These are phyloP conservation scores for Clarias batrachus DNA, from an alignment of 2,113 vertebrate genomes.

Conservation along the genomic window DNA sequence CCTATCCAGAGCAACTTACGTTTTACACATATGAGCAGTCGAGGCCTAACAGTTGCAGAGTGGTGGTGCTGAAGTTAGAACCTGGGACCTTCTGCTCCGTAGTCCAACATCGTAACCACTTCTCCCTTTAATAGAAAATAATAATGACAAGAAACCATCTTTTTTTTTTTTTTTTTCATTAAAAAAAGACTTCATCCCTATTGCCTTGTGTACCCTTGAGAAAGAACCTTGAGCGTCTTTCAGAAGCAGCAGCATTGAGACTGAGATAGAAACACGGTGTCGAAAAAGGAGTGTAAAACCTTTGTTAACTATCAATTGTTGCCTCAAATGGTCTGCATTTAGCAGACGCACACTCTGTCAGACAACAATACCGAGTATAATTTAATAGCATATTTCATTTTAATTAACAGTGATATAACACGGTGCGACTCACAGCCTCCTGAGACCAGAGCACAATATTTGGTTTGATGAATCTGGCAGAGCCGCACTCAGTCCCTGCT, in stretches of 20 bases:
- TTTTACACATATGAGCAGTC: not conserved
- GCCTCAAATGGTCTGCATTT: constrained; percentile 69
- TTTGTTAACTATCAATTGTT: constrained; percentile 66
- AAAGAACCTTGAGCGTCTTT: constrained; percentile 46
- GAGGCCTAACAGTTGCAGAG: not conserved
- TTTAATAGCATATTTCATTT: constrained; percentile 77
- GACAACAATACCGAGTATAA: constrained; percentile 75
- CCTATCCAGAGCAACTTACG: not conserved
- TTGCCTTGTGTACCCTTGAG: constrained; percentile 43
- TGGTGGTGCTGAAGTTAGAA: no score
- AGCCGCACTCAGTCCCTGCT: constrained; percentile 67
- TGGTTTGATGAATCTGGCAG: constrained; percentile 78
- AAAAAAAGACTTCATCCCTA: not conserved
- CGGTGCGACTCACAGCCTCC: constrained; percentile 73
- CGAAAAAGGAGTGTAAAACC: constrained; percentile 50
- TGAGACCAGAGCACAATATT: constrained; percentile 70
- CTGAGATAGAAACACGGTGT: constrained; percentile 48
- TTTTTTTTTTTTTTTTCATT: constrained; percentile 4
- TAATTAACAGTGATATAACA: constrained; percentile 80
- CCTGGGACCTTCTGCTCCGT: no score
- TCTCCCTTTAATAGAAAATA: constrained; percentile 21
- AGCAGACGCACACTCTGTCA: constrained; percentile 58
- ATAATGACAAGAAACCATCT: constrained; percentile 33
- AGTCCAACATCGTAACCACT: no score
- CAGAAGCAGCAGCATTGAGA: constrained; percentile 28